These are phyloP conservation scores for Nephila pilipes DNA, from an alignment of 1,140 invertebrate species.

Conservation along the genomic window DNA sequence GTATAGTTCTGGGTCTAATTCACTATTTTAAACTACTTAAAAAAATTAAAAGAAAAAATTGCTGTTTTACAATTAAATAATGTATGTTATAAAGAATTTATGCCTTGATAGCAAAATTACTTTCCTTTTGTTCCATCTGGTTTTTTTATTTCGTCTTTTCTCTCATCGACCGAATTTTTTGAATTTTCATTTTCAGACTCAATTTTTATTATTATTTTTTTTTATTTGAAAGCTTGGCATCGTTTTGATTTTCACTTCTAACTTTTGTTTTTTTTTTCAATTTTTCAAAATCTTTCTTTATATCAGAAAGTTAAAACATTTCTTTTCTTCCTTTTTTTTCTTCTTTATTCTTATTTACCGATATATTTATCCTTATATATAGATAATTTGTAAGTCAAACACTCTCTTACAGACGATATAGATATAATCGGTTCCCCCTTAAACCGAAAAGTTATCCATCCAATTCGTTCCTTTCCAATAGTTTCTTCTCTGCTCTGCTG, in stretches of 20 bases:
- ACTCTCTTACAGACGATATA: not conserved
- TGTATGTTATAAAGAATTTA: too few species aligned
- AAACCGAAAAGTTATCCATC: constrained; percentile 7
- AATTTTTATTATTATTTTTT: not conserved
- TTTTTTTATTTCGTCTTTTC: too few species aligned
- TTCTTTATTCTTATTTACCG: not conserved
- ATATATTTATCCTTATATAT: constrained; percentile 18
- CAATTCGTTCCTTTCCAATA: not conserved
- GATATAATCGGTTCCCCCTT: not conserved
- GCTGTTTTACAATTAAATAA: too few species aligned
- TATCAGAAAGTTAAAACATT: not conserved
- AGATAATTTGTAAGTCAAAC: not conserved
- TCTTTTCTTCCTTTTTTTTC: not conserved
- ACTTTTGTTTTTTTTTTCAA: not conserved
- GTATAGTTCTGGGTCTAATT: too few species aligned
- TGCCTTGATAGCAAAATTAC: too few species aligned
- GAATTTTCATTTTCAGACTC: too few species aligned
- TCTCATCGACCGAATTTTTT: too few species aligned
- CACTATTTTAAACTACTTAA: too few species aligned
- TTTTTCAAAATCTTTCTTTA: not conserved
- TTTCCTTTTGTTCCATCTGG: too few species aligned
- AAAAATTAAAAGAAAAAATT: too few species aligned
- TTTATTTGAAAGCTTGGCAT: not conserved
- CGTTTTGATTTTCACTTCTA: not conserved
- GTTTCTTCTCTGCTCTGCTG: not conserved